Percentiles rank a stretch among this genome's conserved stretches.
phyloP scores from a whole-genome alignment of 2,888 invertebrate genomes.

The Tenthredo mesomela region DNA sequence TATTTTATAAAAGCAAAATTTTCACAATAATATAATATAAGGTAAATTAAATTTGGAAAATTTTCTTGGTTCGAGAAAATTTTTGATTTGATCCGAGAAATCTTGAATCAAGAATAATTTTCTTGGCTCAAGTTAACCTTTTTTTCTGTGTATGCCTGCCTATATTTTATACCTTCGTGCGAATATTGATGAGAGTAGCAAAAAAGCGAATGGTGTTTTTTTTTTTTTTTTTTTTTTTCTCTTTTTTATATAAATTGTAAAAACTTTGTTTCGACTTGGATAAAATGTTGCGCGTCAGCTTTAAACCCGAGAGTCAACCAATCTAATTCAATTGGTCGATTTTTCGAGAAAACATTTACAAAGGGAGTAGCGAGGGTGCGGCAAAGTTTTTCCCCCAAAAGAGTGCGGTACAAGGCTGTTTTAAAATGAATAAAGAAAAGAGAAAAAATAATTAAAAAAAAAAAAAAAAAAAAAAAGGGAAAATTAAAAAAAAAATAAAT shows the following conservation, averaged over 20 bases:
- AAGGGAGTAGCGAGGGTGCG: background rate
- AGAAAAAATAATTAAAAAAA: background rate
- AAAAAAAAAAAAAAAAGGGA: background rate
- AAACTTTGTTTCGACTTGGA: background rate
- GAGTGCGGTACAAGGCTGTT: background rate
- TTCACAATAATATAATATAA: no score
- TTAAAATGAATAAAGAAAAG: background rate
- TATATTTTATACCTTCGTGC: background rate
- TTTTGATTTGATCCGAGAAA: no score
- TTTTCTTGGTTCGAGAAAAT: no score
- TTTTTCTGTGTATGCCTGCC: no score
- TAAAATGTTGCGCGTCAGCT: conserved; percentile 1
- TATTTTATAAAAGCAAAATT: background rate
- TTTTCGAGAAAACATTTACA: conserved; percentile 19
- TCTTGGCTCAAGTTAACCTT: no score
- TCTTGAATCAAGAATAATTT: no score
- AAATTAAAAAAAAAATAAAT: background rate
- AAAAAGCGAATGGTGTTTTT: background rate
- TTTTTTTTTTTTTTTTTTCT: no score
- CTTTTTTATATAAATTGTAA: background rate
- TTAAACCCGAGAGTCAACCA: conserved; percentile 1
- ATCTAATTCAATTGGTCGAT: conserved; percentile 11
- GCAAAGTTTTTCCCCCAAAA: background rate
- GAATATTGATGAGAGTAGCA: background rate
- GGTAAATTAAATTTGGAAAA: no score